Percentiles rank a stretch among this genome's conserved stretches.
These are phyloP conservation scores for Lucifuga dentata DNA, from an alignment of 2,113 vertebrate species.

Conservation along the genomic window DNA sequence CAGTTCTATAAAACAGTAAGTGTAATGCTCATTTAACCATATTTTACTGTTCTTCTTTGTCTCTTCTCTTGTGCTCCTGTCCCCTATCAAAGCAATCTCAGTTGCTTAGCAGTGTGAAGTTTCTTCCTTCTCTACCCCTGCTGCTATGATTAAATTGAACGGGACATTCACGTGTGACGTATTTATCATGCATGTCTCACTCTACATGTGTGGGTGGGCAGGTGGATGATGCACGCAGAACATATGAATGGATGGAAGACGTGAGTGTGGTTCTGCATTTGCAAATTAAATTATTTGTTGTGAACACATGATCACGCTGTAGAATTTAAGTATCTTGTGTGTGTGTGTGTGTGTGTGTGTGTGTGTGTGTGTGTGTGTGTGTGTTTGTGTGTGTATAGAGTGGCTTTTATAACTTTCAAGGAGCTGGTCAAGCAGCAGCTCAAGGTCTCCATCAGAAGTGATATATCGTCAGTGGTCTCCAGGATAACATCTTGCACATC, in stretches of 20 bases:
- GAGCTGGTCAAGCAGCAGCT: slow-evolving; percentile 10
- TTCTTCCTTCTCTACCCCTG: slow-evolving; percentile 49
- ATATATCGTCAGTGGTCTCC: slow-evolving; percentile 14
- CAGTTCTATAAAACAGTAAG: too few relatives aligned
- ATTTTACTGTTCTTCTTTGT: too few relatives aligned
- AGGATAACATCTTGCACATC: slow-evolving; percentile 15
- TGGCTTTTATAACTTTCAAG: background rate
- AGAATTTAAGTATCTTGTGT: too few relatives aligned
- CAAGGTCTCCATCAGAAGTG: slow-evolving; percentile 39
- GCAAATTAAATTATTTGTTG: background rate
- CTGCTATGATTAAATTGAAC: slow-evolving; percentile 51
- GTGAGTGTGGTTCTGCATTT: background rate
- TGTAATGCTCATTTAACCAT: too few relatives aligned
- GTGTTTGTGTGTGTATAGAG: slow-evolving; percentile 4
- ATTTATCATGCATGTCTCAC: slow-evolving; percentile 39
- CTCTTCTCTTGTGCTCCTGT: slow-evolving; percentile 8
- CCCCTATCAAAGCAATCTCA: slow-evolving; percentile 43
- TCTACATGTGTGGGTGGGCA: background rate
- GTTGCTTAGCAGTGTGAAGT: slow-evolving; percentile 32
- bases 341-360: background rate
- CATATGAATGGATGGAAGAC: background rate
- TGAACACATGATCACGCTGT: background rate
- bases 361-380: slow-evolving; percentile 6
- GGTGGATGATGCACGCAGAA: background rate
- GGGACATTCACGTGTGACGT: slow-evolving; percentile 28